Evolutionary conservation across 1,140 invertebrate genomes (phyloP), one percentile per base, ranked within the genome.

Genomic region (Cydia strobilella): DNA sequence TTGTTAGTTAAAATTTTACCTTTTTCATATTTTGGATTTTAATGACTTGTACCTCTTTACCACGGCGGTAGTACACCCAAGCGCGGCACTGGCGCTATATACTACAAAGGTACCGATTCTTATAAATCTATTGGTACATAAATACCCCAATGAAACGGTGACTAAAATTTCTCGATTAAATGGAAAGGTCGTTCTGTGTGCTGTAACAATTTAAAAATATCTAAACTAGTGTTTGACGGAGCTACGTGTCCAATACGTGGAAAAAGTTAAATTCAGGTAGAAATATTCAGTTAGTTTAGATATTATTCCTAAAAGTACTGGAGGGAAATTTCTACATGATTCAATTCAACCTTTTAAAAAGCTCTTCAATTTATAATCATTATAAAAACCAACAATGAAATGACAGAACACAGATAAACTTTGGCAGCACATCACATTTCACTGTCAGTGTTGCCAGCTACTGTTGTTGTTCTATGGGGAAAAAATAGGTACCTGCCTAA

Each of bases 151-250:
- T 81, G 74, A 82, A 82, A 84, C 82, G 82, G 78, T 79, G 79
- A 84, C 81, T 80, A 83, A 80, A 79, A 78, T 35, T 79, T 79
- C 74, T 83, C 77, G 77, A 80, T 79, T 79, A 80, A 80, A 87
- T 88, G 86, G 84, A 86, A 79, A 84, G 82, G 74, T 79, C 78
- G 73, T 79, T 79, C 73, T 76, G 84, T 85, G 89, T 91, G 90
- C 88, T 88, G 86, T 84, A 84, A 85, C 86, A 80, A 51, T 75
- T 84, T 85, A 66, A 82, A 77, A 80, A 80, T 66, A 81, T 82
- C 83, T 84, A 86, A 77, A 77, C 83, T 83, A 87, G 77, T 82
- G 80, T 86, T 82, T 72, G 76, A 80, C 80, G 74, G 74, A 78
- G 74, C 86, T 90, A 90, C 84, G 85, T 88, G 85, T 84, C 77